phyloP scores from a whole-genome alignment of 2,888 invertebrate species.

The Acheta domesticus region DNA sequence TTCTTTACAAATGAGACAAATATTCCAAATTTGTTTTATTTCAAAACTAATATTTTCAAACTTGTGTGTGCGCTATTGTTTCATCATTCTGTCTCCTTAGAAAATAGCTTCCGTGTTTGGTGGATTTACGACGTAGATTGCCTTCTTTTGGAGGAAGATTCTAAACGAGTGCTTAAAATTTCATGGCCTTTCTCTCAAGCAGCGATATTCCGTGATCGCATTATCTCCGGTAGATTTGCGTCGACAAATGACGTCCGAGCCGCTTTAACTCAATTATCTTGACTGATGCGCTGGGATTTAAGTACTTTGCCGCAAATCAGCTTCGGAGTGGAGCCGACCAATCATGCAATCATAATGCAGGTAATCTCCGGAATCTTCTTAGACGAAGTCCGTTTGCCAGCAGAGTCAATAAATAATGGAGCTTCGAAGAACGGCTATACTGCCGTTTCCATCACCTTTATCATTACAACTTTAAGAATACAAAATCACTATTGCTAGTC shows the following conservation, averaged over 20 bases:
- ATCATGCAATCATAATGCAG: conserved; percentile 1
- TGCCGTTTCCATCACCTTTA: too few relatives aligned
- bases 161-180: too few relatives aligned
- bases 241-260: neutral
- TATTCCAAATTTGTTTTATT: too few relatives aligned
- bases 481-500: too few relatives aligned
- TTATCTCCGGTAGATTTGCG: neutral
- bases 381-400: neutral
- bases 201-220: neutral
- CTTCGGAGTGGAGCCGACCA: neutral
- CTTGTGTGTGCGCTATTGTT: too few relatives aligned
- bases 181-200: neutral
- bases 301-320: conserved; percentile 18
- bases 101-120: too few relatives aligned
- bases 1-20: too few relatives aligned
- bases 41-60: too few relatives aligned
- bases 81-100: too few relatives aligned
- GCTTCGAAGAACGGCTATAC: neutral
- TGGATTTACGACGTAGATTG: too few relatives aligned
- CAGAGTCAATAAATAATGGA: neutral
- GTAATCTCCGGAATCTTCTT: neutral
- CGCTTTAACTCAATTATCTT: conserved; percentile 8
- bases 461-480: too few relatives aligned
- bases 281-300: conserved; percentile 9
- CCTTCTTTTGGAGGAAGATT: too few relatives aligned